Base-by-base conservation (phyloP, 2,888 invertebrate species). In the Danaus chrysippus region DNA sequence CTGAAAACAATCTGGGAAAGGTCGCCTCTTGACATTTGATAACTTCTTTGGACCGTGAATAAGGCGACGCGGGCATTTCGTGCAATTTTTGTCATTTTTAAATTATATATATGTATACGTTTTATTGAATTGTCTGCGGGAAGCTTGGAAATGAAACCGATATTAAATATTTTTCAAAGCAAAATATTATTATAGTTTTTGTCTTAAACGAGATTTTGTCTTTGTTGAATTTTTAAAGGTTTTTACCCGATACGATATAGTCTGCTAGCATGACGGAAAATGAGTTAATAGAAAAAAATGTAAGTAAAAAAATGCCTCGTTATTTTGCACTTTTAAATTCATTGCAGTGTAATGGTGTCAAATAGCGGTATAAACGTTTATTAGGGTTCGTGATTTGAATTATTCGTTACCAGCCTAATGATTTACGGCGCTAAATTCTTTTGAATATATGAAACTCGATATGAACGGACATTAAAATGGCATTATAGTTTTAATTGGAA, bases 21-120 rank as follows among this genome's bases (percentile, higher is more conserved):
- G 81, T 76, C 83, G 78, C 67, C 73, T 74, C 77, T 76, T 85
- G 87, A 84, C 86, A 86, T 87, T 87, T 87, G 87, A 87, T 87
- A 82, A 84, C 81, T 76, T 77, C 78, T 73, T 77, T 74, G 78
- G 78, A 83, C 80, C 86, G 83, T 86, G 84, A 83, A 84, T 73
- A 73, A 76, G 72, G 69, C 66, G 61, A 66, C 69, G 66, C 69
- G 70, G 69, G 66, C 67, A 66, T 72, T 74, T 74, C 69, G 64
- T 65, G 62, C 59, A 57, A 63, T 68, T 67, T 75, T 73, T 77
- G 71, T 76, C 71, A 76, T 73, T 71, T 74, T 71, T 68, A 59
- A 65, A 68, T 65, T 67, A 60, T 54, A 44, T 46, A 44, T 46
- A 58, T 63, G 42, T 49, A 53, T 56, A 64, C 42, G 46, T 62